Evolutionary conservation across 2,888 invertebrate species (phyloP).

Genomic region (Cinara cedri): DNA sequence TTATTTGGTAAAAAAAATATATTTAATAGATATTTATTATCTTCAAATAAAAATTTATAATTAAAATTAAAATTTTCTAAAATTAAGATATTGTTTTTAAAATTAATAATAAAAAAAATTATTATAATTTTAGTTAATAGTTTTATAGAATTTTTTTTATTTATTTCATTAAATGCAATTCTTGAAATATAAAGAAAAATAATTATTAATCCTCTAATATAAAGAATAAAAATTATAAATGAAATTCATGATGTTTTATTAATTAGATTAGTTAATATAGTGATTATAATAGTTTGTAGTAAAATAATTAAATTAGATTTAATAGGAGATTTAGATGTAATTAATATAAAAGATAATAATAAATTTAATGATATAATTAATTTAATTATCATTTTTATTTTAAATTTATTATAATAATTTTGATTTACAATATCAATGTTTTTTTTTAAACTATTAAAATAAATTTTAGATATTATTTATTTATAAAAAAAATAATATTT

Average conservation of each 20-base stretch:
- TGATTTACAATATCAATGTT: too few relatives aligned
- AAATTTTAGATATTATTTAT: conserved; percentile 66
- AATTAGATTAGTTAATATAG: background rate
- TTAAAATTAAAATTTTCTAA: background rate
- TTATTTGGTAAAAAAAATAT: background rate
- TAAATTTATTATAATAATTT: too few relatives aligned
- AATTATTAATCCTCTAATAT: conserved; percentile 4
- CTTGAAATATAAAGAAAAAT: conserved; percentile 20
- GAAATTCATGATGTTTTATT: conserved; percentile 21
- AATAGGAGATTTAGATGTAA: background rate
- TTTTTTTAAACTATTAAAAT: too few relatives aligned
- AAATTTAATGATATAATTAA: background rate
- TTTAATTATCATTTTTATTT: background rate
- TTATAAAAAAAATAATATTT: conserved; percentile 64
- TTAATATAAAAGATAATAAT: background rate
- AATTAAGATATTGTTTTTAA: background rate
- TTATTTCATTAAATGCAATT: conserved; percentile 32
- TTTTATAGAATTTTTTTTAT: conserved; percentile 7
- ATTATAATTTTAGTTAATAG: background rate
- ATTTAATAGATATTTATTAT: background rate
- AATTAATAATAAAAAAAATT: background rate
- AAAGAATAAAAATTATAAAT: conserved; percentile 27
- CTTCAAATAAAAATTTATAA: background rate
- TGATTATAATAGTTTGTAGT: background rate
- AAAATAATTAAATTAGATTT: background rate